A percentile compares a stretch with the other conserved stretches of the same genome.
Conservation (phyloP, 1,140 invertebrate genomes). For the Holotrichia oblita region DNA sequence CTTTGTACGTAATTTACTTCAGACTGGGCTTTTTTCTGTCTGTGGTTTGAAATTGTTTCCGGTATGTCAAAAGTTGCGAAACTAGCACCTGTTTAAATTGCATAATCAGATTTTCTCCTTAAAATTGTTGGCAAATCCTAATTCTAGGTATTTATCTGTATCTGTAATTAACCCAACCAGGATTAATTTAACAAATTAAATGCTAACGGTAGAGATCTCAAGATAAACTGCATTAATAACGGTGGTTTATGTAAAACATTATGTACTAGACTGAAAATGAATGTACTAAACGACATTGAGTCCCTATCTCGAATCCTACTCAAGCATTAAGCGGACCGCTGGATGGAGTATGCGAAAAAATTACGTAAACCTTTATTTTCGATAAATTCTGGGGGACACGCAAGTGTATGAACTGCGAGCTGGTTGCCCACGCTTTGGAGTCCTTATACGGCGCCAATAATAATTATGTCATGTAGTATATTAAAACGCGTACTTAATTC, state of each 20-base stretch:
- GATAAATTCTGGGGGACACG: slow-evolving; percentile 10
- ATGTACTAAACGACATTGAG: not conserved
- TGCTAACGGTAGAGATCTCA: too few relatives aligned
- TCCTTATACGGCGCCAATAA: slow-evolving; percentile 9
- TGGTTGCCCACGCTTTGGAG: slow-evolving; percentile 22
- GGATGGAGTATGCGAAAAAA: not conserved
- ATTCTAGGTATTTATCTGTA: too few relatives aligned
- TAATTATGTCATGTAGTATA: slow-evolving; percentile 36
- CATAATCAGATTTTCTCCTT: too few relatives aligned
- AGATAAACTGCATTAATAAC: too few relatives aligned
- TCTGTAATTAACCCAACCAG: too few relatives aligned
- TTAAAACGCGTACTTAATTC: slow-evolving; percentile 29
- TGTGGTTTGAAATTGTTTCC: not conserved
- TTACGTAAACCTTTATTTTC: slow-evolving; percentile 15
- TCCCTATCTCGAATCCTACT: not conserved
- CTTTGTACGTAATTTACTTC: not conserved
- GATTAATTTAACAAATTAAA: too few relatives aligned
- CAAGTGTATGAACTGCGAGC: not conserved
- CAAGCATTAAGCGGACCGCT: not conserved
- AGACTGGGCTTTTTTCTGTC: not conserved
- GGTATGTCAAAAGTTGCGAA: not conserved
- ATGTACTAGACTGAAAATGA: too few relatives aligned
- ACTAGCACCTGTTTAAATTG: too few relatives aligned
- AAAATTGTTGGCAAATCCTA: too few relatives aligned
- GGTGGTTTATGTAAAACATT: too few relatives aligned